A percentile compares a stretch with the other conserved stretches of the same genome.
Conservation (phyloP, 1,140 invertebrate genomes). For the Drosophila auraria region DNA sequence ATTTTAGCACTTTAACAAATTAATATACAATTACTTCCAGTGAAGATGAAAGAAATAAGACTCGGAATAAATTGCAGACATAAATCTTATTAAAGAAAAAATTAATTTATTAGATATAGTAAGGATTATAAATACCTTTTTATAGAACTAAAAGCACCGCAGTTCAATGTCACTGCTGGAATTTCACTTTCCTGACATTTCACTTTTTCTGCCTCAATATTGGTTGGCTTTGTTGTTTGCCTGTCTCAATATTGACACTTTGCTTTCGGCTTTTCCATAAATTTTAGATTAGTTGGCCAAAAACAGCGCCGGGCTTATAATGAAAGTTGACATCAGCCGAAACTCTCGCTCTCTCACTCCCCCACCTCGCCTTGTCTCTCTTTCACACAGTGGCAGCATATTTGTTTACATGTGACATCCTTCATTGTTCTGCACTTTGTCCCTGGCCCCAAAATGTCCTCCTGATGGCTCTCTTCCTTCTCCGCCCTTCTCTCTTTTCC, state of each 20-base stretch:
- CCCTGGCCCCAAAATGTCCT: conserved; percentile 79
- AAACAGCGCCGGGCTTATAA: conserved; percentile 36
- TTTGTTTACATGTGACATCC: conserved; percentile 76
- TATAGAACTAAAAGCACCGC: not conserved
- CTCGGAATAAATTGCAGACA: no score
- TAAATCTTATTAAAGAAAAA: not conserved
- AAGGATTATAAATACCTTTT: not conserved
- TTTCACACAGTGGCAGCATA: conserved; percentile 14
- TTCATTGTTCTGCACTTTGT: conserved; percentile 63
- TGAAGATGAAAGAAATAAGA: no score
- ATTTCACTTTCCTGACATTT: conserved; percentile 27
- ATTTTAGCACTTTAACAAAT: no score
- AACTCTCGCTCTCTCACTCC: not conserved
- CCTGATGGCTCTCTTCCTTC: conserved; percentile 30
- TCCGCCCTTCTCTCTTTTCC: not conserved
- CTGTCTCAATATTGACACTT: conserved; percentile 65
- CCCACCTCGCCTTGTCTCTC: not conserved
- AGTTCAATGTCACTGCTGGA: conserved; percentile 17
- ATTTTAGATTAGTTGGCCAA: conserved; percentile 76
- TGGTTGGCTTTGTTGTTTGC: conserved; percentile 22
- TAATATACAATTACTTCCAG: no score
- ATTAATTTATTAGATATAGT: not conserved
- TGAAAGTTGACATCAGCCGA: conserved; percentile 43
- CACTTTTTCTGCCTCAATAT: conserved; percentile 18
- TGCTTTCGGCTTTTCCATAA: conserved; percentile 68